These are phyloP conservation scores for Cepphus grylle DNA, from an alignment of 2,113 vertebrate genomes.

Conservation along the genomic window DNA sequence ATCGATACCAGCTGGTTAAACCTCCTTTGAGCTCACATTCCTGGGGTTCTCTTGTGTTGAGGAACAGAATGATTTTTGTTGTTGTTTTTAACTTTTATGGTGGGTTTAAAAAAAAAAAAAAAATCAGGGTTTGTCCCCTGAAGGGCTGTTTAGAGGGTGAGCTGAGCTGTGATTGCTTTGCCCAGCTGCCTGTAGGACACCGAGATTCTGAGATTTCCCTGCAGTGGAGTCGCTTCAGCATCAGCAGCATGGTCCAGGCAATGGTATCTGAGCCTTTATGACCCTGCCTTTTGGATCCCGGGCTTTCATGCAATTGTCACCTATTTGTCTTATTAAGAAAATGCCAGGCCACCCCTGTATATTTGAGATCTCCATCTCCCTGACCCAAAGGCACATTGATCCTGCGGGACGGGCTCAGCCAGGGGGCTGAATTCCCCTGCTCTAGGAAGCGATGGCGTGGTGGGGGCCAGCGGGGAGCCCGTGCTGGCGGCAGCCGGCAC, in stretches of 20 bases:
- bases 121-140: neutral
- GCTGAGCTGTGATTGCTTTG: neutral
- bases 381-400: neutral
- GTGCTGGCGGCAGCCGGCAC: rapidly evolving
- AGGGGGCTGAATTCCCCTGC: neutral
- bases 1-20: neutral
- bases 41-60: neutral
- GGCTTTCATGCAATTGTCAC: neutral
- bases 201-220: neutral
- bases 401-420: neutral
- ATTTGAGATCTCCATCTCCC: too few relatives aligned
- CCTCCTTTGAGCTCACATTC: neutral
- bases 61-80: neutral
- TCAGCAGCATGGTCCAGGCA: neutral
- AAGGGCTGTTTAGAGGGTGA: neutral
- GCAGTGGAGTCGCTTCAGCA: neutral
- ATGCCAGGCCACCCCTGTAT: rapidly evolving
- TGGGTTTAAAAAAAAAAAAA: neutral
- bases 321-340: neutral
- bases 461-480: rapidly evolving
- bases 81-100: neutral
- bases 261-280: neutral
- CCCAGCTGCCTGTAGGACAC: neutral
- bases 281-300: neutral
- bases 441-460: rapidly evolving